phyloP scores from a whole-genome alignment of 2,113 vertebrate species.

The Xenopus tropicalis region DNA sequence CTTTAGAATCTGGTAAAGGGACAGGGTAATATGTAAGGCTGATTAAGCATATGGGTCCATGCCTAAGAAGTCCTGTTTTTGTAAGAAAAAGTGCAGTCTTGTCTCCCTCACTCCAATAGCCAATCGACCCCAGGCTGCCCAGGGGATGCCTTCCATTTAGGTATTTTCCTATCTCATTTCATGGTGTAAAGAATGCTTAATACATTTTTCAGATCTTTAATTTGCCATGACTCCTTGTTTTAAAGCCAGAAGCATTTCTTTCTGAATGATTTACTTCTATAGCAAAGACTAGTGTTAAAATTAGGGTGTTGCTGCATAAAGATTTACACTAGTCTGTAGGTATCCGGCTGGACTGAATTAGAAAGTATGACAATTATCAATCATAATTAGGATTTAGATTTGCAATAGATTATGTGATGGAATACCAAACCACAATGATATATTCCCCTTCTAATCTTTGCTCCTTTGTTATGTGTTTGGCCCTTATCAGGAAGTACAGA shows the following conservation, averaged over 20 bases:
- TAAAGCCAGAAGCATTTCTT: conserved; percentile 2
- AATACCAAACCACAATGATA: no score
- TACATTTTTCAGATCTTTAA: conserved; percentile 63
- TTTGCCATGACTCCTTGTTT: conserved; percentile 59
- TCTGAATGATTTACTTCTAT: not conserved
- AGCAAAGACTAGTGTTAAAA: not conserved
- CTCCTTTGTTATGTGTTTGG: no score
- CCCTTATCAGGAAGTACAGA: no score
- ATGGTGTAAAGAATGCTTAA: conserved; percentile 69
- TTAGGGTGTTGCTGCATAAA: not conserved
- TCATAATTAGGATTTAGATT: no score
- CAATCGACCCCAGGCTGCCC: conserved; percentile 44
- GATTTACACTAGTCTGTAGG: not conserved
- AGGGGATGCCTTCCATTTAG: conserved; percentile 59
- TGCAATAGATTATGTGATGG: no score
- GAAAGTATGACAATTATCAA: not conserved
- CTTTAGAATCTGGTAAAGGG: not conserved
- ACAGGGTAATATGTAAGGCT: not conserved
- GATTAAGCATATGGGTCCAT: not conserved
- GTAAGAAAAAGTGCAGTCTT: not conserved
- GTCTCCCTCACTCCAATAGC: conserved; percentile 34
- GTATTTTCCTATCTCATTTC: conserved; percentile 70
- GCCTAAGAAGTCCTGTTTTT: not conserved
- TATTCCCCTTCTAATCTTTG: no score
- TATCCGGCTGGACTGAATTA: not conserved